Base-by-base conservation (phyloP, 2,797 vertebrate species). In the Cyclopterus lumpus region DNA sequence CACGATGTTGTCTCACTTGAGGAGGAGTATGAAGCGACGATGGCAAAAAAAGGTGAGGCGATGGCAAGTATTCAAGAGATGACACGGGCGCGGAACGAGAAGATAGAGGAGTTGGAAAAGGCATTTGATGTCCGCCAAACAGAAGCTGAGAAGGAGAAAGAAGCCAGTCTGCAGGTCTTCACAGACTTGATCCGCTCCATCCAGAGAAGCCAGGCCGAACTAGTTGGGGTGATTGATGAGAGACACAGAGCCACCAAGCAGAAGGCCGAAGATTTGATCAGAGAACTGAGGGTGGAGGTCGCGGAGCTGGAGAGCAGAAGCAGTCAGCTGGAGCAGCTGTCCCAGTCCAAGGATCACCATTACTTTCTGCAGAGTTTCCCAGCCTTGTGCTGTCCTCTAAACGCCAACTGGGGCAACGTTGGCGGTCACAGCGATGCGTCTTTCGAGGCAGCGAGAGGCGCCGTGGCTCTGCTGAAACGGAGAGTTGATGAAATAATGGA, bases 351-450 rank as follows among this genome's bases (percentile, higher is more conserved):
- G 32, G 84, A 90, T 57, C 84, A 77, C 55, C 74, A 78, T 28
- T 11, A 24, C 53, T 74, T 85, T 38, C 28, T 89, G 57, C 80
- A 80, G 80, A 84, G 48, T 24, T 84, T 88, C 70, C 48, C 15
- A 40, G 40, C 67, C 42, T n/a, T 75, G 38, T 18, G 1, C 24
- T 42, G 42, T 26, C 65, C 71, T 64, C 49, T 40, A n/a, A 15
- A 60, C 24, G 61, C 46, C 15, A 20, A 58, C 71, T 6, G 76
- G 71, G 15, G 16, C 32, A 6, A 1, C 24, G 6, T 8, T 6
- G 5, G 0, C 4, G 15, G 79, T 4, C 12, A 20, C 59, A 32
- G 58, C 14, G 22, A 67, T 26, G 10, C 64, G 57, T 65, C 54
- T 15, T 72, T 81, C 0, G 9, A 67, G 8, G 32, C 57, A 4